phyloP scores from a whole-genome alignment of 2,797 vertebrate genomes.

The Macropus fuliginosus region DNA sequence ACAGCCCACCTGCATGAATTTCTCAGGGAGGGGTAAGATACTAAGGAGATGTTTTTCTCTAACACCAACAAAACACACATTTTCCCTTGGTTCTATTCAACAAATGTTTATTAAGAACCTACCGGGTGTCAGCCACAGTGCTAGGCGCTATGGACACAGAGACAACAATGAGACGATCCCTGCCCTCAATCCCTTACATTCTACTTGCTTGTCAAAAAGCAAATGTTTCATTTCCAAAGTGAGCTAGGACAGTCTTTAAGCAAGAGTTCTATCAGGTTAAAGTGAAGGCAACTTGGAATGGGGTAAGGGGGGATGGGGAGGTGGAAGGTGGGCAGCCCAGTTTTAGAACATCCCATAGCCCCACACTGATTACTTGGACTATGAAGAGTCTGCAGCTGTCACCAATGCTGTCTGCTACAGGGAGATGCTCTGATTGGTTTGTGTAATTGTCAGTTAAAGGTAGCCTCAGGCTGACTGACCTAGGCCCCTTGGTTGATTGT shows the following conservation, averaged over 20 bases:
- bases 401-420: neutral
- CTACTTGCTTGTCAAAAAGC: slow-evolving; percentile 1
- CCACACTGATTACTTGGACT: neutral
- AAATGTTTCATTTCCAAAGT: neutral
- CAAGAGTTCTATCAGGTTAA: neutral
- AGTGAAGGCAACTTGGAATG: neutral
- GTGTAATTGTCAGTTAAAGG: neutral
- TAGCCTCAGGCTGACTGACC: neutral
- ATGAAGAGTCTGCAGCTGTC: neutral
- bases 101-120: neutral
- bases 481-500: neutral
- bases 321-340: neutral
- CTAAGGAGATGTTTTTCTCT: neutral
- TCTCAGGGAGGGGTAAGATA: neutral
- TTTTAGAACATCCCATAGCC: neutral
- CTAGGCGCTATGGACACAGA: neutral
- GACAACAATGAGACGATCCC: neutral
- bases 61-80: neutral
- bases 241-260: neutral
- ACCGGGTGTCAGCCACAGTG: neutral
- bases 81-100: neutral
- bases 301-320: neutral
- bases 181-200: neutral
- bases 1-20: neutral
- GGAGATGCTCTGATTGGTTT: neutral